Evolutionary conservation across 2,113 vertebrate genomes (phyloP).

Genomic region (Embiotoca jacksoni): DNA sequence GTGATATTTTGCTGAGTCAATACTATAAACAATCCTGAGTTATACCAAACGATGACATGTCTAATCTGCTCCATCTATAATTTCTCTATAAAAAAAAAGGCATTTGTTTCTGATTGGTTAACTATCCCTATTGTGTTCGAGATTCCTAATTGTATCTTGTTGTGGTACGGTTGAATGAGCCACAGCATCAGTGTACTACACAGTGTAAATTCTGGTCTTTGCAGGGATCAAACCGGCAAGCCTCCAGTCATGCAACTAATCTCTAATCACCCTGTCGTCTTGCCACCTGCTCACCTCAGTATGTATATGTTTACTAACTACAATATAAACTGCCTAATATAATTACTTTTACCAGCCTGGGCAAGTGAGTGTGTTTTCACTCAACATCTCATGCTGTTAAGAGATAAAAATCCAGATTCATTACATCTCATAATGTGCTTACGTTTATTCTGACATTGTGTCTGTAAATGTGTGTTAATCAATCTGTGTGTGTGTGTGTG

Average conservation of each 20-base stretch:
- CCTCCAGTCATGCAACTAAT: constrained; percentile 70
- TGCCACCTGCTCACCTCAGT: constrained; percentile 66
- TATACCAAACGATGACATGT: not conserved
- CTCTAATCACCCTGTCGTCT: constrained; percentile 68
- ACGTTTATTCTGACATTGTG: not conserved
- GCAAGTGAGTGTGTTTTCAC: constrained; percentile 23
- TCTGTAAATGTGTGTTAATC: not conserved
- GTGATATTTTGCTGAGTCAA: not conserved
- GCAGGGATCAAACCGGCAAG: constrained; percentile 59
- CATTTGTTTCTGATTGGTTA: constrained; percentile 17
- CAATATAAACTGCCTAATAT: constrained; percentile 14
- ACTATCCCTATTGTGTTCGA: not conserved
- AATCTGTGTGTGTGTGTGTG: not conserved
- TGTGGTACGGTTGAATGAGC: constrained; percentile 29
- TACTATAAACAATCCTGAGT: not conserved
- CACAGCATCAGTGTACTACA: constrained; percentile 33
- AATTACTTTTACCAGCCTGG: not conserved
- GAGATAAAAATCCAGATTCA: constrained; percentile 3
- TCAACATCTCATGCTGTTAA: constrained; percentile 17
- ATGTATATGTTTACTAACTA: constrained; percentile 53
- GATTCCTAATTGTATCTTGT: constrained; percentile 47
- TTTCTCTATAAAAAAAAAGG: not conserved
- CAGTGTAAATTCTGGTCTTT: constrained; percentile 53
- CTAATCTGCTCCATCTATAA: not conserved
- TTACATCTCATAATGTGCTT: not conserved